Evolutionary conservation across 2,888 invertebrate species (phyloP).

Genomic region (Zaprionus obscuricornis): DNA sequence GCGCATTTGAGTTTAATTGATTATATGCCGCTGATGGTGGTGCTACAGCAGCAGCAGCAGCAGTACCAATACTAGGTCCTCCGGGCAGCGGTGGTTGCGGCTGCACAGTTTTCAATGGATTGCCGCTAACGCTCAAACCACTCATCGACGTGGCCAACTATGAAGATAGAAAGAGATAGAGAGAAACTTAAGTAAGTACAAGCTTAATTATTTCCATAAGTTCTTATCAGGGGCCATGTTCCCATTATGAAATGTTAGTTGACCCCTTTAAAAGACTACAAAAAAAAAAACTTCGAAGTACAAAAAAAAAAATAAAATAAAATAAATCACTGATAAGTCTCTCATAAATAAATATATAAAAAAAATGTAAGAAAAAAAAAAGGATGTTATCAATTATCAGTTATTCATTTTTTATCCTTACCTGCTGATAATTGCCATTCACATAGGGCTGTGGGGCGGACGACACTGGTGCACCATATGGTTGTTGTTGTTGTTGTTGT

Average conservation of each 20-base stretch:
- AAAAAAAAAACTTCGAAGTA: too few relatives aligned
- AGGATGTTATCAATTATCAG: too few relatives aligned
- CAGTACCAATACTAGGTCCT: slow-evolving; percentile 30
- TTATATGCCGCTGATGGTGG: slow-evolving; percentile 47
- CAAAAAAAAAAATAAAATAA: too few relatives aligned
- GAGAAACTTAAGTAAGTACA: slow-evolving; percentile 12
- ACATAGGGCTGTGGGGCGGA: slow-evolving; percentile 68
- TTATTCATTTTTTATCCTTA: too few relatives aligned
- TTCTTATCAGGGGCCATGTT: slow-evolving; percentile 48
- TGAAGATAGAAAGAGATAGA: neutral
- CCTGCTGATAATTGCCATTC: slow-evolving; percentile 83
- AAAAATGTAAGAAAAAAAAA: too few relatives aligned
- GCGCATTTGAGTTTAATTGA: slow-evolving; percentile 58
- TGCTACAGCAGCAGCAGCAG: slow-evolving; percentile 12
- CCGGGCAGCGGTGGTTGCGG: slow-evolving; percentile 29
- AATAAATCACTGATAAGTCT: too few relatives aligned
- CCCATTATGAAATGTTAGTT: slow-evolving; percentile 27
- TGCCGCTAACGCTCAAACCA: slow-evolving; percentile 70
- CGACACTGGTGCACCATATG: slow-evolving; percentile 64
- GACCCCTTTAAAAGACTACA: slow-evolving; percentile 48
- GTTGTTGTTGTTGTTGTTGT: slow-evolving; percentile 52
- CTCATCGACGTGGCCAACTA: slow-evolving; percentile 80
- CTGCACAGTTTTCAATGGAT: slow-evolving; percentile 68
- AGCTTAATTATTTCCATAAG: slow-evolving; percentile 30
- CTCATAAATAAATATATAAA: too few relatives aligned